These are phyloP conservation scores for Macropis europaea DNA, from an alignment of 2,888 invertebrate species.

Conservation along the genomic window DNA sequence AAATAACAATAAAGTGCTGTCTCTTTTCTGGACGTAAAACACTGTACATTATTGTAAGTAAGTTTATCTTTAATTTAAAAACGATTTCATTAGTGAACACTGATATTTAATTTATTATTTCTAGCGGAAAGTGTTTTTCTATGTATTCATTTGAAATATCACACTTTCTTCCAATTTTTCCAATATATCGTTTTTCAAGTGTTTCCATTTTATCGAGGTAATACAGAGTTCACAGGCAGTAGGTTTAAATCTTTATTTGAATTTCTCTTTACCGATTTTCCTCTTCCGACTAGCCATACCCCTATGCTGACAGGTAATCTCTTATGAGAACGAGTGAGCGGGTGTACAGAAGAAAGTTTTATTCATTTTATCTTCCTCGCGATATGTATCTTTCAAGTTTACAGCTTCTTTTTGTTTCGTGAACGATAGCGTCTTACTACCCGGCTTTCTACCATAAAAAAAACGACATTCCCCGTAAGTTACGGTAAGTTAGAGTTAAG, in stretches of 20 bases:
- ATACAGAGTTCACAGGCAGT: background rate
- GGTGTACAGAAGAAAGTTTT: slow-evolving; percentile 49
- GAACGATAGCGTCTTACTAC: background rate
- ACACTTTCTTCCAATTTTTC: no score
- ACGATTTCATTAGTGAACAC: no score
- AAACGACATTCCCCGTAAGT: no score
- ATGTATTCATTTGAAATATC: no score
- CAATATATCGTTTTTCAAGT: no score
- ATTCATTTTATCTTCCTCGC: slow-evolving; percentile 22
- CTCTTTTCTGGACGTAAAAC: no score
- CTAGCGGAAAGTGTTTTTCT: no score
- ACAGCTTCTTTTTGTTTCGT: background rate
- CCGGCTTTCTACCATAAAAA: slow-evolving; percentile 36
- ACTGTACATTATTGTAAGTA: no score
- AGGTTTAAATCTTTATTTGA: slow-evolving; percentile 7
- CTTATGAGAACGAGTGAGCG: slow-evolving; percentile 17
- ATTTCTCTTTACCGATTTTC: slow-evolving; percentile 22
- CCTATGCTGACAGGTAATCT: slow-evolving; percentile 28
- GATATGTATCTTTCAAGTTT: slow-evolving; percentile 25
- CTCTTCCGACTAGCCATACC: background rate
- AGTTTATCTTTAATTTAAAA: no score
- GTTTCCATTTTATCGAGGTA: background rate
- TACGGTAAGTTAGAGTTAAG: no score
- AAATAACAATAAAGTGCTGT: no score
- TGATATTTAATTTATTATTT: no score